Base-by-base conservation (phyloP, 2,797 vertebrate genomes). In the Oreochromis mossambicus region DNA sequence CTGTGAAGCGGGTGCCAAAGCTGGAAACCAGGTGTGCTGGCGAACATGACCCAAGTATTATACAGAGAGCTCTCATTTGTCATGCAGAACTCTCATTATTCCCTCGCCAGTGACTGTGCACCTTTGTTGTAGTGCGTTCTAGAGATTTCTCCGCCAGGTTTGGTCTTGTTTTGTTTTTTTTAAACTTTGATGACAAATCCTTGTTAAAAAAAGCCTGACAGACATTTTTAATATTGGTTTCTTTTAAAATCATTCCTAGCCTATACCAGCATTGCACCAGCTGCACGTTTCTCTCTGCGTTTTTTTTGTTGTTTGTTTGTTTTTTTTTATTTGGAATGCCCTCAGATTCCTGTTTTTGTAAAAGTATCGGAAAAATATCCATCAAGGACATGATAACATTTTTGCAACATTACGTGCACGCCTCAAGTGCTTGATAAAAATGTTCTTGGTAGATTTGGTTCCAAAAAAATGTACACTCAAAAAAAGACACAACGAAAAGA, bases 1-100 rank as follows among this genome's bases (percentile, higher is more conserved):
- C 89, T 92, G 88, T 83, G 90, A 73, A 79, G 80, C 77, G 26
- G 78, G 76, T 84, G 89, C 77, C 58, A 73, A 54, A 89, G 88
- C 88, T 86, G 88, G 88, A 78, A 90, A 93, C 85, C 93, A 94
- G 91, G 91, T 96, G 95, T 91, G 87, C 84, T 36, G 73, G 51
- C 5, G 56, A 92, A 88, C 88, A 29, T 70, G 89, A 88, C 91
- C 88, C 73, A 32, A 80, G 87, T 85, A 80, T 86, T 88, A 89
- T 81, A 80, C 76, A 63, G n/a, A 68, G 63, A 55, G 46, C 54
- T 48, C 54, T 89, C 81, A 51, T 84, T 77, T 86, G 56, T 83
- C 86, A 79, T 66, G 10, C 38, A 29, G 21, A 51, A 26, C 43
- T 51, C 43, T 43, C 83, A 6, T 38, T 76, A 41, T 51, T 76